Evolutionary conservation across 2,113 vertebrate species (phyloP), one percentile per base, ranked within the genome.

Genomic region (Neopipo cinnamomea): DNA sequence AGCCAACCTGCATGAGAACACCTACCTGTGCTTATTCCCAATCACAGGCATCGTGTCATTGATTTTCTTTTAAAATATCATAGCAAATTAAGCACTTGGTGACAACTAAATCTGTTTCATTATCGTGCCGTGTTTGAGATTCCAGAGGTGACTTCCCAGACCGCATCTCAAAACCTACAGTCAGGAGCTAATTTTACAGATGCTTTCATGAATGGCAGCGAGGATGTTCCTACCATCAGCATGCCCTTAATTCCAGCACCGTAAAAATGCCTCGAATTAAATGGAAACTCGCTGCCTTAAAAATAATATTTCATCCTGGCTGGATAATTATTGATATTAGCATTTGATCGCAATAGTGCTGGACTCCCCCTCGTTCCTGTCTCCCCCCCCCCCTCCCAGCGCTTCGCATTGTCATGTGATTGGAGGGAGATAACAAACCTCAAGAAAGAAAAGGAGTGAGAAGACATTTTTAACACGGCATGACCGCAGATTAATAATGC

Each of bases 31-130:
- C 95, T 95, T 97, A 95, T 97, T 97, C 95, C 95, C 93, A 89
- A 96, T 96, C 96, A 91, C 88, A 89, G 93, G 93, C 97, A 96
- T 88, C 95, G n/a, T 97, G 96, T 91, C 97, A 97, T 94, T 96
- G 97, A 97, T 97, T 97, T 93, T 95, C 53, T 96, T 72, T 74
- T 56, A 33, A 93, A 87, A 97, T 97, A 97, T 96, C 97, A 94
- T 92, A 92, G 95, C 96, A 92, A 97, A 98, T 98, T 97, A 97
- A 97, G 96, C 96, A 96, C 97, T 98, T 96, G 94, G 97, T 97
- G 97, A 95, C 95, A 95, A 97, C 96, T 96, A 95, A 96, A 96
- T 95, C 97, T 96, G 95, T 65, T 97, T 71, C 95, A 93, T 96
- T 95, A 86, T 33, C 96, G 85, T 79, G 79, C 98, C 95, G 65